phyloP scores from a whole-genome alignment of 2,888 invertebrate genomes.

The Tenodera sinensis region DNA sequence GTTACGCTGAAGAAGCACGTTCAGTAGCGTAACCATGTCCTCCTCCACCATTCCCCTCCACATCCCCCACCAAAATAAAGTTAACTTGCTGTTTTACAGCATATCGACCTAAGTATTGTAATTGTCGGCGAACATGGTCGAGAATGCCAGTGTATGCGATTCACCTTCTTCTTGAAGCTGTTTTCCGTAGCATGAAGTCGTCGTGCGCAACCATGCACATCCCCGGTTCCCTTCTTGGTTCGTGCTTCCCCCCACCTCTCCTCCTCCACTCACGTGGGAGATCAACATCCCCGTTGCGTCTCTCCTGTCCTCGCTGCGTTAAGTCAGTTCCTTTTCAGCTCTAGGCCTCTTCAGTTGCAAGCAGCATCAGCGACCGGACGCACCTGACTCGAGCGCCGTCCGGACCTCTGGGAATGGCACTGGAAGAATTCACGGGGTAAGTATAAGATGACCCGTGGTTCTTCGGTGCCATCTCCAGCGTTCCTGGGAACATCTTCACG shows the following conservation, averaged over 20 bases:
- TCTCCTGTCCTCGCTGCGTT: neutral
- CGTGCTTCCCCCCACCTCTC: slow-evolving; percentile 10
- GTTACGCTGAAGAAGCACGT: neutral
- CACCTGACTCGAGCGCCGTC: neutral
- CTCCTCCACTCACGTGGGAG: neutral
- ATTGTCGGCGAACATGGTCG: neutral
- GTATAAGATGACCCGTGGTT: slow-evolving; percentile 59
- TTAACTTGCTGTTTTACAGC: neutral
- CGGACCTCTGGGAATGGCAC: slow-evolving; percentile 61
- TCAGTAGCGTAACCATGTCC: neutral
- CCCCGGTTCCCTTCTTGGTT: slow-evolving; percentile 28
- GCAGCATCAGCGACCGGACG: neutral
- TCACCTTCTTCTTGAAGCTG: neutral
- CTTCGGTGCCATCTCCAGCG: slow-evolving; percentile 61
- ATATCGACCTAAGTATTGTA: neutral
- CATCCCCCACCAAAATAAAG: neutral
- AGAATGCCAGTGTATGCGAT: neutral
- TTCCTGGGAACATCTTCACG: neutral
- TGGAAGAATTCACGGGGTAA: slow-evolving; percentile 82
- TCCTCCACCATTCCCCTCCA: neutral
- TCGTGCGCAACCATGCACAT: slow-evolving; percentile 30
- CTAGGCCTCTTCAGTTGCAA: neutral
- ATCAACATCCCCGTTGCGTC: slow-evolving; percentile 21
- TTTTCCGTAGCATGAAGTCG: neutral
- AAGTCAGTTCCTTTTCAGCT: slow-evolving; percentile 19